phyloP scores from a whole-genome alignment of 2,797 vertebrate genomes.

The Bradypodion pumilum region DNA sequence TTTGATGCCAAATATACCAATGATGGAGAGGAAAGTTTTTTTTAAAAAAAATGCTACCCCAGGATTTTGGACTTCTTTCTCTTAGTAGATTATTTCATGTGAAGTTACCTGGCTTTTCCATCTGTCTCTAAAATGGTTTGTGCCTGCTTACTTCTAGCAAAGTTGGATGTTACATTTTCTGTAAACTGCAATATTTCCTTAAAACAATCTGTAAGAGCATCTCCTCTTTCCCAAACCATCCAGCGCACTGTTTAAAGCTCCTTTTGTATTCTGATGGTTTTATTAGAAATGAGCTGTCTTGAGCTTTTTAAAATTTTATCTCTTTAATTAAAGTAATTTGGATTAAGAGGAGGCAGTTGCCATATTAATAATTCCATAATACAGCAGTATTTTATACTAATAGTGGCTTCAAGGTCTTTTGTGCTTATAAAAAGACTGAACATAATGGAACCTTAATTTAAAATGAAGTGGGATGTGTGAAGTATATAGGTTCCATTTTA shows the following conservation, averaged over 20 bases:
- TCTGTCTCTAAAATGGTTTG: not conserved
- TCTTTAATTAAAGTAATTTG: conserved; percentile 43
- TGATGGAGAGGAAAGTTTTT: not conserved
- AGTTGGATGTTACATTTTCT: conserved; percentile 19
- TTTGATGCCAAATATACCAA: not conserved
- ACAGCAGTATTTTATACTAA: conserved; percentile 34
- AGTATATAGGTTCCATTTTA: not conserved
- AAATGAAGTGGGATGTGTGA: not conserved
- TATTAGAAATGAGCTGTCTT: conserved; percentile 23
- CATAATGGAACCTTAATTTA: conserved; percentile 16
- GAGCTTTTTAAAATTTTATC: not conserved
- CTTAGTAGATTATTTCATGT: not conserved
- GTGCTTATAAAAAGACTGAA: conserved; percentile 9
- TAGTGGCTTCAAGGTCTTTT: conserved; percentile 28
- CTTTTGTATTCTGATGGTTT: not conserved
- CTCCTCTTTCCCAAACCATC: not conserved
- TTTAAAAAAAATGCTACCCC: not conserved
- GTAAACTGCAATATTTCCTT: not conserved
- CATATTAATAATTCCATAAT: conserved; percentile 34
- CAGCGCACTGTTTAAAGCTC: conserved; percentile 1
- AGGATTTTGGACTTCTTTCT: not conserved
- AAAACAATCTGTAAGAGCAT: not conserved
- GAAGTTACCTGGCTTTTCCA: not conserved
- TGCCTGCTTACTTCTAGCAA: not conserved
- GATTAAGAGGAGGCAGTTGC: conserved; percentile 35